These are phyloP conservation scores for Elymnias hypermnestra DNA, from an alignment of 1,140 invertebrate genomes.

Conservation along the genomic window DNA sequence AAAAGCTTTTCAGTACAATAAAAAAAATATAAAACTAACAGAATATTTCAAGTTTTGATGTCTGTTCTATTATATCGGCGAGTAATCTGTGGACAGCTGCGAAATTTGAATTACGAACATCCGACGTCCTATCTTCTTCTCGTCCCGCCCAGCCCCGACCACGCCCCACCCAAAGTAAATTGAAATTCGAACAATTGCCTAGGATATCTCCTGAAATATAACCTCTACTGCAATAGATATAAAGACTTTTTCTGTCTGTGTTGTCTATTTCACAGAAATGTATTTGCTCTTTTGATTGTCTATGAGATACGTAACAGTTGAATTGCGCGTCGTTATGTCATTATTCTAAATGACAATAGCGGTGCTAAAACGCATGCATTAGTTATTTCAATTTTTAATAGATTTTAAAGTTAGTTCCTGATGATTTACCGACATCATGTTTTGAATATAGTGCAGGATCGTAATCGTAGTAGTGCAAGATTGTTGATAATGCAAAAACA, in stretches of 20 bases:
- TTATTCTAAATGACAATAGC: too few species aligned
- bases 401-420: too few species aligned
- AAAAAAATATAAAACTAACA: background rate
- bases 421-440: too few species aligned
- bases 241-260: background rate
- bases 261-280: background rate
- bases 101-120: slow-evolving; percentile 12
- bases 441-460: too few species aligned
- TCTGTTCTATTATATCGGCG: background rate
- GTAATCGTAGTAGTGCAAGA: too few species aligned
- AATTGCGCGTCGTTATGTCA: background rate
- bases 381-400: too few species aligned
- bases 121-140: slow-evolving; percentile 8
- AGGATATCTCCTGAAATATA: slow-evolving; percentile 4
- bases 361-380: too few species aligned
- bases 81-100: slow-evolving; percentile 1
- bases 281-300: slow-evolving; percentile 5
- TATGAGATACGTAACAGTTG: slow-evolving; percentile 1
- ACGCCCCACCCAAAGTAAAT: slow-evolving; percentile 9
- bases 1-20: too few species aligned
- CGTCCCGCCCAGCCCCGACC: slow-evolving; percentile 7
- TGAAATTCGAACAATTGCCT: slow-evolving; percentile 9
- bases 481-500: too few species aligned
- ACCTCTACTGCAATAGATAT: background rate
- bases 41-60: background rate